Conservation (phyloP, 2,888 invertebrate species). For the Apamea epomidion region DNA sequence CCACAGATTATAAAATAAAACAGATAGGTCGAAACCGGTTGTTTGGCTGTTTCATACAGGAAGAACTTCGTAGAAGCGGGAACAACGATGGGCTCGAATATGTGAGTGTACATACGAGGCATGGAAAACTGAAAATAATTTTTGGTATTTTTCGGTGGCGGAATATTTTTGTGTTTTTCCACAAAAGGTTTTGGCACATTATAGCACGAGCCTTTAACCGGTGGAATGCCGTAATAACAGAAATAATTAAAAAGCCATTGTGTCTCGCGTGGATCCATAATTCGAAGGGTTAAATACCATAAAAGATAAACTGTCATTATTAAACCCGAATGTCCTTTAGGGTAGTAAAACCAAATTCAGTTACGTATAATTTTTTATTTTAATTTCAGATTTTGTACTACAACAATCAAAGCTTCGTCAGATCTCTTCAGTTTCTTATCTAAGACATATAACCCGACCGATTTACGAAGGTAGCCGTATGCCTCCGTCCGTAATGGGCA, state of each 20-base stretch:
- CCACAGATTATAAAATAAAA: slow-evolving; percentile 44
- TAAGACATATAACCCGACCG: slow-evolving; percentile 68
- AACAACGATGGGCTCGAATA: slow-evolving; percentile 19
- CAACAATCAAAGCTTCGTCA: slow-evolving; percentile 32
- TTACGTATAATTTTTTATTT: no score
- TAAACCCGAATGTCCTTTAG: background rate
- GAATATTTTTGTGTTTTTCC: slow-evolving; percentile 5
- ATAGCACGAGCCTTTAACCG: background rate
- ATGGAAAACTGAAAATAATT: slow-evolving; percentile 3
- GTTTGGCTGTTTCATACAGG: slow-evolving; percentile 20
- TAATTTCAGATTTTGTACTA: background rate
- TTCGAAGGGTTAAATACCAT: background rate
- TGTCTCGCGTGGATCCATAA: background rate
- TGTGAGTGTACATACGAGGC: slow-evolving; percentile 3
- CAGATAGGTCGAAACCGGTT: slow-evolving; percentile 22
- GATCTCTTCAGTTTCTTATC: slow-evolving; percentile 45
- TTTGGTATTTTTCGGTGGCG: background rate
- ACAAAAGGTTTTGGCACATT: background rate
- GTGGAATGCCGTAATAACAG: background rate
- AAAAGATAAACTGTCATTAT: background rate
- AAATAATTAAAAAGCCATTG: background rate
- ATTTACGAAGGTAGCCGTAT: slow-evolving; percentile 67
- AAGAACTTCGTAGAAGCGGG: slow-evolving; percentile 27
- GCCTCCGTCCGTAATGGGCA: slow-evolving; percentile 58
- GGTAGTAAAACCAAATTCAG: background rate